Evolutionary conservation across 2,113 vertebrate species (phyloP), one percentile per base, ranked within the genome.

Genomic region (Gymnogyps californianus): DNA sequence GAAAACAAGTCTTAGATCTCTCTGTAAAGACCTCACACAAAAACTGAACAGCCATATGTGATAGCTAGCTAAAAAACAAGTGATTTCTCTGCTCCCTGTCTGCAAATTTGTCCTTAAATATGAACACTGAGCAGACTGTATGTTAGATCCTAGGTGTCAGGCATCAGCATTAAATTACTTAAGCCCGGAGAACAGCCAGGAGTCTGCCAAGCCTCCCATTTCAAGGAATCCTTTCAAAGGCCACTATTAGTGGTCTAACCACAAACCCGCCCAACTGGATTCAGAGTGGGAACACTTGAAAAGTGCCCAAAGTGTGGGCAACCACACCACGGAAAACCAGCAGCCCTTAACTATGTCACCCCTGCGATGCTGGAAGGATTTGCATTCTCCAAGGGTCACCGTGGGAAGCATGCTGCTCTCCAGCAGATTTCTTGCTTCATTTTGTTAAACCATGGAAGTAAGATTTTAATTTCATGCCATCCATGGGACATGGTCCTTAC

Each of bases 41-140:
- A 92, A 96, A 91, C 74, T 82, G 74, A 95, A 91, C 81, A 95
- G 81, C 81, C 84, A 72, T 85, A 93, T 91, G 89, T 89, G 91
- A 91, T 85, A 94, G 89, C 74, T 91, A 94, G 92, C 83, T 79
- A 62, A 90, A 87, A 94, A 72, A 16, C 74, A 90, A 95, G 83
- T 78, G 11, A 66, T 89, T 95, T 91, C 61, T 72, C 89, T 89
- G 81, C 69, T 96, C 70, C 44, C 61, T 85, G 61, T 95, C 92
- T 95, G 89, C 84, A 87, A 75, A 89, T 95, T 92, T 91, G 72
- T 95, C 89, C 80, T 91, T 82, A 82, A 87, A 76, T 42, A 54
- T 12, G 88, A 92, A 52, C 51, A 81, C 40, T 62, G 77, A 91
- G 81, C 89, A 96, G 86, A 72, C 77, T 81, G 70, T 22, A 44